Base-by-base conservation (phyloP, 2,113 vertebrate species). In the Clinocottus analis region DNA sequence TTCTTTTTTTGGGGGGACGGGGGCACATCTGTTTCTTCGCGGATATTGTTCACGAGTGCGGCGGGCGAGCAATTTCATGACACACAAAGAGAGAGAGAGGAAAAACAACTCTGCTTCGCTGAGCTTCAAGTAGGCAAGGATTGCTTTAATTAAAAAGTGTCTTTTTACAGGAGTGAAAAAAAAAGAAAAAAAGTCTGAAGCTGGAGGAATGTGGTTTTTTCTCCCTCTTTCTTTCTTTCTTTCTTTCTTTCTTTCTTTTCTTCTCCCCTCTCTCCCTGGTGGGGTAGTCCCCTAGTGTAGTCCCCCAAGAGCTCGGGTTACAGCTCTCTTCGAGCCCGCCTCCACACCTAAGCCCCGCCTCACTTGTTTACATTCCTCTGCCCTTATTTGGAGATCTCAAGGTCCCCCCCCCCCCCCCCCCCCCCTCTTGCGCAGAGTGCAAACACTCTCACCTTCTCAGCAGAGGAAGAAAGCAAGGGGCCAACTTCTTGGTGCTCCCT, bases 291-390 rank as follows among this genome's bases (percentile, higher is more conserved):
- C 86, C 69, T 83, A 23, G 90, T 63, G 72, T n/a, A n/a, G n/a
- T n/a, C 29, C 29, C 29, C 29, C 87, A 89, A 58, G 85, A 92
- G 94, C 93, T 96, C 93, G 88, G 82, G 93, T 97, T 96, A 95
- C 96, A 91, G 85, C 88, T 74, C 91, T 85, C 87, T 80, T 87
- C 88, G 67, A 82, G 77, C 90, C 85, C 80, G 60, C 90, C 91
- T 77, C 64, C 25, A 13, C 61, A 21, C 62, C 33, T n/a, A 85
- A 86, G 79, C 94, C 86, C 94, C 94, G 79, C 96, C 95, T 87
- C 89, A 69, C 80, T 5, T 96, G 94, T 97, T 98, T 96, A 96
- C 95, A 94, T 95, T 96, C 95, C 93, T 92, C 85, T 90, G 89
- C 82, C 93, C 94, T 92, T 96, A 95, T 94, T 95, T 94, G 95